Evolutionary conservation across 1,140 invertebrate genomes (phyloP).

Genomic region (Goniozus legneri): DNA sequence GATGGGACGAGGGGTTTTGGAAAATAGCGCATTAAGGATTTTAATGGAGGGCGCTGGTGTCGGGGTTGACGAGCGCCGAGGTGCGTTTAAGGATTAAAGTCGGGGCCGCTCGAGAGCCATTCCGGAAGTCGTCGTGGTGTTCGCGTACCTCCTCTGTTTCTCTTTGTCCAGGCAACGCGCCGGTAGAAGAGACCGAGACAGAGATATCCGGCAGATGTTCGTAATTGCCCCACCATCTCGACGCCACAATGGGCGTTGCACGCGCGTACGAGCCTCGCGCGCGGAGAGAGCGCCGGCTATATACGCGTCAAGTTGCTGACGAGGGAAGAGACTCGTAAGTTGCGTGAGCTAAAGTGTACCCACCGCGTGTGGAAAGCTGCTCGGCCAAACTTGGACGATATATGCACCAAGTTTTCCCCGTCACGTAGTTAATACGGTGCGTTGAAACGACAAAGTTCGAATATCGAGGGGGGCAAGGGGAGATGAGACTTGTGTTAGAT

Average conservation of each 20-base stretch:
- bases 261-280: background rate
- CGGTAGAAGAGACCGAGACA: too few relatives aligned
- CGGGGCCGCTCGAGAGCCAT: slow-evolving; percentile 26
- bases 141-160: background rate
- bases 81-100: slow-evolving; percentile 32
- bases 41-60: background rate
- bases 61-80: slow-evolving; percentile 18
- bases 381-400: too few relatives aligned
- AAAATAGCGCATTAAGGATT: background rate
- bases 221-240: slow-evolving; percentile 26
- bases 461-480: too few relatives aligned
- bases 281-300: too few relatives aligned
- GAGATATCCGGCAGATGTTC: slow-evolving; percentile 35
- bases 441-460: too few relatives aligned
- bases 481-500: too few relatives aligned
- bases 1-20: background rate
- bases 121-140: slow-evolving; percentile 23
- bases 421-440: too few relatives aligned
- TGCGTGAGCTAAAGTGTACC: too few relatives aligned
- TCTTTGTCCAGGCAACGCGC: slow-evolving; percentile 9
- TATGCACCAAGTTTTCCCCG: too few relatives aligned
- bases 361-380: too few relatives aligned
- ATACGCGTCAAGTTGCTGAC: too few relatives aligned
- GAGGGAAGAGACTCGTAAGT: too few relatives aligned
- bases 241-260: background rate